Conservation (phyloP, 2,888 invertebrate species). For the Melanotus villosus region DNA sequence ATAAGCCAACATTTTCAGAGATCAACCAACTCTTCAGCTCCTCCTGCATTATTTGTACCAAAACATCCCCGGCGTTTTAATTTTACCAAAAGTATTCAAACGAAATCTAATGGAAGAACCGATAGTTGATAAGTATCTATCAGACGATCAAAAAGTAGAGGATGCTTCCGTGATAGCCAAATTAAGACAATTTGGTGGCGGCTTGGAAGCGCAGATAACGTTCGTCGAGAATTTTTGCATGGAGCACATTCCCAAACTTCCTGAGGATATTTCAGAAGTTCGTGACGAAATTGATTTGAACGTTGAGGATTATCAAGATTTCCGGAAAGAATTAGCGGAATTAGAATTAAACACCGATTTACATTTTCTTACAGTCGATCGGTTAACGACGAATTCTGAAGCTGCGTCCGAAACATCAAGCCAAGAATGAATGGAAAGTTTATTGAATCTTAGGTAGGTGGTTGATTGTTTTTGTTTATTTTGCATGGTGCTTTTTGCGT, state of each 20-base stretch:
- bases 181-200: constrained; percentile 50
- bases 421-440: too few species aligned
- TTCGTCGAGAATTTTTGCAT: constrained; percentile 46
- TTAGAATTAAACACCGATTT: constrained; percentile 56
- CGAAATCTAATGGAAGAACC: constrained; percentile 16
- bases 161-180: constrained; percentile 16
- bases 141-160: neutral
- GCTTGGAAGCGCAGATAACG: constrained; percentile 52
- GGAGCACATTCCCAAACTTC: constrained; percentile 15
- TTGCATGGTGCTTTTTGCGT: too few species aligned
- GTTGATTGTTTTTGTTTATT: too few species aligned
- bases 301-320: constrained; percentile 42
- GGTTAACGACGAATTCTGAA: neutral
- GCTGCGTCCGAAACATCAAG: neutral
- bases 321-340: constrained; percentile 50
- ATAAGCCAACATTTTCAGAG: constrained; percentile 68
- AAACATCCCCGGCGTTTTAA: constrained; percentile 62
- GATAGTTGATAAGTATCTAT: neutral
- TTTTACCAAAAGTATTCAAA: constrained; percentile 53
- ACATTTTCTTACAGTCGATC: neutral
- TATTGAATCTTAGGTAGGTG: too few species aligned
- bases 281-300: constrained; percentile 30
- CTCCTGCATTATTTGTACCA: constrained; percentile 68
- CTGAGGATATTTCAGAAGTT: constrained; percentile 1
- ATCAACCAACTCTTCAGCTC: constrained; percentile 63